Evolutionary conservation across 30 jellyfish, hydroid and myxozoan species (phyloP), one percentile per base, ranked within the genome.

Genomic region (Aurelia sp.): DNA sequence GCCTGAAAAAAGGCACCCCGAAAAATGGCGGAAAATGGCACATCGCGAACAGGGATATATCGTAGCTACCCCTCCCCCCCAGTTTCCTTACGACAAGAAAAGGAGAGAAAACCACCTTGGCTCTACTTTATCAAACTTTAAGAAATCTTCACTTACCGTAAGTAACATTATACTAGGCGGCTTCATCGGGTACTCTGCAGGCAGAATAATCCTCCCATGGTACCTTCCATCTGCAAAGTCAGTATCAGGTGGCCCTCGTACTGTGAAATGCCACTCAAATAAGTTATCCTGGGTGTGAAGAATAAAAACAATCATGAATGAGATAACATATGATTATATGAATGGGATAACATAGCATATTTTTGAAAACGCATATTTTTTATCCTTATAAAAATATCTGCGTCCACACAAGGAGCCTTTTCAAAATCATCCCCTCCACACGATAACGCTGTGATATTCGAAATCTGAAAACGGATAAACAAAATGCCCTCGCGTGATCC

Each of bases 251-350:
- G 99, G 96, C n/a, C 99, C 99, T 22, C 98, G 78, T 3, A 96
- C 97, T 18, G 99, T 96, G 62, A 96, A 96, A 66, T 96, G 99
- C 99, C 99, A 96, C 80, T 91, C 98, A 88, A 91, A 96, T 2
- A 96, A 68, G 53, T 96, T 91, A 60, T 95, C 99, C 99, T 95
- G 64, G 17, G 12, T n/a, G 12, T n/a, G 47, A 20, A 10, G 17
- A 52, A 17, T 22, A 8, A 77, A 63, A 2, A 30, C 8, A 77
- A 8, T 19, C n/a, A 77, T 6, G 16, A 8, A 18, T 19, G 30
- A 63, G 22, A 5, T 30, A 17, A 21, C 59, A 41, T 19, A 10
- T 3, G 33, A 27, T 27, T 8, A 5, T 8, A 40, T 40, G 51
- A 8, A 40, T 40, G 51, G 10, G 51, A 5, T 40, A 40, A 40